Evolutionary conservation across 2,113 vertebrate genomes (phyloP).

Genomic region (Diglossa brunneiventris): DNA sequence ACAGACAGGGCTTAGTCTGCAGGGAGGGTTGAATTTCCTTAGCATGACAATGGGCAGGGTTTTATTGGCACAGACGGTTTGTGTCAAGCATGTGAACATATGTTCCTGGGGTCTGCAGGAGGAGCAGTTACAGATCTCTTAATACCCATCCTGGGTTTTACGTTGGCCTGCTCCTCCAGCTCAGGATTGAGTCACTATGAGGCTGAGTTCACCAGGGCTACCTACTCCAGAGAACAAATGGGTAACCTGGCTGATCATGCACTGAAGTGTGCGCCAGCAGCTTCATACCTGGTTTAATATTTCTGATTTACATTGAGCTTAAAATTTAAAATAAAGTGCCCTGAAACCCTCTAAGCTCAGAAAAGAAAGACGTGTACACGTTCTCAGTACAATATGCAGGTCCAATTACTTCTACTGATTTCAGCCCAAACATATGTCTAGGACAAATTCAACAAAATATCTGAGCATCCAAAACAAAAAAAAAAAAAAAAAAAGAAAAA

Average conservation of each 20-base stretch:
- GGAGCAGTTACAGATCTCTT: conserved; percentile 12
- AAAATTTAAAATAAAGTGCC: background rate
- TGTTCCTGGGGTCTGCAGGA: conserved; percentile 40
- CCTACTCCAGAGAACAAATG: background rate
- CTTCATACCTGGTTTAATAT: background rate
- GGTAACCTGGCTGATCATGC: background rate
- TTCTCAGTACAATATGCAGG: background rate
- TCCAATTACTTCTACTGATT: background rate
- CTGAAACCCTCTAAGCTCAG: background rate
- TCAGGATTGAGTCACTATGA: background rate
- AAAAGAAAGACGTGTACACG: accelerated
- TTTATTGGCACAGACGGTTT: conserved; percentile 45
- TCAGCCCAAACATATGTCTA: background rate
- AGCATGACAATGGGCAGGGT: conserved; percentile 30
- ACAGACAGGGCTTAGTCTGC: background rate
- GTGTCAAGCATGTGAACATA: conserved; percentile 51
- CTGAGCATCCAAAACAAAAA: background rate
- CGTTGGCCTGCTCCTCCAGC: background rate
- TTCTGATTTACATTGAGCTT: background rate
- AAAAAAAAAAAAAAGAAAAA: background rate
- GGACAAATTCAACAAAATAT: background rate
- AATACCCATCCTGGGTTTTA: conserved; percentile 5
- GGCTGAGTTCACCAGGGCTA: background rate
- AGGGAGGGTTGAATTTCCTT: conserved; percentile 35
- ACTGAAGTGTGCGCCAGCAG: background rate